A percentile compares a stretch with the other conserved stretches of the same genome.
These are phyloP conservation scores for Gambusia affinis DNA, from an alignment of 2,113 vertebrate species.

Conservation along the genomic window DNA sequence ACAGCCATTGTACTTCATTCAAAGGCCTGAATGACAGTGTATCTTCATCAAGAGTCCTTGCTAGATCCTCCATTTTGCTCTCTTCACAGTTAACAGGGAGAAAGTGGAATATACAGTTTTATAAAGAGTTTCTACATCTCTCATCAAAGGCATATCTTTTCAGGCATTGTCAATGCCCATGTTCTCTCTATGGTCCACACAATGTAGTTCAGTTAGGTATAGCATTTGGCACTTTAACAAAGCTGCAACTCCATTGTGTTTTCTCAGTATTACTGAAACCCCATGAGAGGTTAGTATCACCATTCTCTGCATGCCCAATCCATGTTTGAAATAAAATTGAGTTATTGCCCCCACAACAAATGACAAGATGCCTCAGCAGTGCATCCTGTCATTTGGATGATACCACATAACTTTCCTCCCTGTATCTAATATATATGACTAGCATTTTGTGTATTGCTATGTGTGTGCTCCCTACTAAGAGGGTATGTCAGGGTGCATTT, in stretches of 20 bases:
- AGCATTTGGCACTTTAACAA: neutral
- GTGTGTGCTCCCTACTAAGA: constrained; percentile 17
- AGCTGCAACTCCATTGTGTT: constrained; percentile 18
- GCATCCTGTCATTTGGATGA: no score
- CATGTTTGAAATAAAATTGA: neutral
- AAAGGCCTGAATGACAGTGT: no score
- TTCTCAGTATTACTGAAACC: neutral
- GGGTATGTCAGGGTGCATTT: constrained; percentile 10
- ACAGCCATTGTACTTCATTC: neutral
- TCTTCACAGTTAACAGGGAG: neutral
- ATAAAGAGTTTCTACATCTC: constrained; percentile 32
- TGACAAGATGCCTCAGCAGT: no score
- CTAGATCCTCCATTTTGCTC: neutral
- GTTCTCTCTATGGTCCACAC: constrained; percentile 10
- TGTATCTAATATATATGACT: constrained; percentile 35
- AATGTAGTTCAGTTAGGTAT: constrained; percentile 1
- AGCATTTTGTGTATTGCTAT: constrained; percentile 36
- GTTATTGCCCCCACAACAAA: no score
- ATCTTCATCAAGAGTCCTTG: no score
- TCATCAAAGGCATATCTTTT: constrained; percentile 30
- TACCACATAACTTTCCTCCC: constrained; percentile 14
- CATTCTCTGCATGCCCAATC: neutral
- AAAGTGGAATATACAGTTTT: neutral
- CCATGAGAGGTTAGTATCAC: neutral
- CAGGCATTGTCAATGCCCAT: constrained; percentile 35